These are phyloP conservation scores for Cyrtodaria siliqua DNA, from an alignment of 2,888 invertebrate species.

Conservation along the genomic window DNA sequence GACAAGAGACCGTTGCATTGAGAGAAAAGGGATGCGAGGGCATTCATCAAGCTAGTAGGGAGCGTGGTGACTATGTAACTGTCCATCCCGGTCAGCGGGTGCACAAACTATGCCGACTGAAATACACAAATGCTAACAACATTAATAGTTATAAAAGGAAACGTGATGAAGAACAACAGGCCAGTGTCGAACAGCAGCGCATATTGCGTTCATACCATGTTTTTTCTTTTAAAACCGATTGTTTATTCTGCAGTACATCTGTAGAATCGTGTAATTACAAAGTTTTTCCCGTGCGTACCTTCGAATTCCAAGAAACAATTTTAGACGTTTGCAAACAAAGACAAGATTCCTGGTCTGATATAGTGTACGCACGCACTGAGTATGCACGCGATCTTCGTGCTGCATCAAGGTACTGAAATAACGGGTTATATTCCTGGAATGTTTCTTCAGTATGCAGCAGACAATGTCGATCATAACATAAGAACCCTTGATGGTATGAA, in stretches of 20 bases:
- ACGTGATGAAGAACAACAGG: no score
- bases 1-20: no score
- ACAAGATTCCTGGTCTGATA: constrained; percentile 15
- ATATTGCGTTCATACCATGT: no score
- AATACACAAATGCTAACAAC: no score
- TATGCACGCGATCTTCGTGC: constrained; percentile 20
- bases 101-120: no score
- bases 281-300: constrained; percentile 28
- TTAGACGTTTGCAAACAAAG: constrained; percentile 13
- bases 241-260: constrained; percentile 21
- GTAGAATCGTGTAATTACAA: constrained; percentile 19
- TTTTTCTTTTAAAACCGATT: constrained; percentile 17
- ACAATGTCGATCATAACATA: constrained; percentile 73
- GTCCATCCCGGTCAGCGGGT: no score
- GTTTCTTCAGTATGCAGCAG: constrained; percentile 64
- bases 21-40: no score
- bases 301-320: constrained; percentile 10
- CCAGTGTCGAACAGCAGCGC: no score
- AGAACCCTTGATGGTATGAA: constrained; percentile 66
- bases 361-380: constrained; percentile 5
- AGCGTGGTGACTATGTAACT: no score
- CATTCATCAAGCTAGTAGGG: no score
- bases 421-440: constrained; percentile 2
- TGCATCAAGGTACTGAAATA: constrained; percentile 20
- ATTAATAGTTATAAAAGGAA: no score